Evolutionary conservation across 1,140 invertebrate genomes (phyloP).

Genomic region (Heliconius melpomene): DNA sequence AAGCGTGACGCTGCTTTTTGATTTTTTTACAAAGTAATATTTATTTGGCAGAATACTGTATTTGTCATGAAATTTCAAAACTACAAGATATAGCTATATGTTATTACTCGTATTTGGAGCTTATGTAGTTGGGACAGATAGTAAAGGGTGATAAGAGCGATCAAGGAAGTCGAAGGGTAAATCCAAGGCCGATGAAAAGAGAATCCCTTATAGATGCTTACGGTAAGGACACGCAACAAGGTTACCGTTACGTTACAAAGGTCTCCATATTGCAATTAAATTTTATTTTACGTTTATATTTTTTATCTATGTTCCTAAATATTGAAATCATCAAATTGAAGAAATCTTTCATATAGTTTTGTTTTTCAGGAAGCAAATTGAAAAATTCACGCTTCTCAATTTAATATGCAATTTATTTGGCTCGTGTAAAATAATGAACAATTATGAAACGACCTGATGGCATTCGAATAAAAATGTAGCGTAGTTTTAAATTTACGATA

Average conservation of each 20-base stretch:
- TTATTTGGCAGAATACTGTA: slow-evolving; percentile 15
- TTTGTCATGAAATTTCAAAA: slow-evolving; percentile 41
- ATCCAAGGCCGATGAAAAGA: slow-evolving; percentile 44
- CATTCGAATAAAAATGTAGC: slow-evolving; percentile 40
- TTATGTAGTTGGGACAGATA: slow-evolving; percentile 41
- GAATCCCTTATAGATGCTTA: slow-evolving; percentile 44
- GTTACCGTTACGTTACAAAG: slow-evolving; percentile 13
- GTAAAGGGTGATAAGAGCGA: slow-evolving; percentile 45
- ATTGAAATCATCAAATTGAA: too few relatives aligned
- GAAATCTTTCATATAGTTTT: background rate
- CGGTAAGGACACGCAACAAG: slow-evolving; percentile 34
- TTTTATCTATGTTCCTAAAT: background rate
- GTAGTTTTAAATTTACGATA: slow-evolving; percentile 41
- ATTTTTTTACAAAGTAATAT: background rate
- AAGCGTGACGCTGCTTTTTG: too few relatives aligned
- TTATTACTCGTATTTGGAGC: slow-evolving; percentile 38
- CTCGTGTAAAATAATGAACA: slow-evolving; percentile 34
- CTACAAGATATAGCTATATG: slow-evolving; percentile 23
- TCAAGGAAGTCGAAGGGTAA: slow-evolving; percentile 49
- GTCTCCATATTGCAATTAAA: slow-evolving; percentile 18
- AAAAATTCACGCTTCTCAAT: slow-evolving; percentile 17
- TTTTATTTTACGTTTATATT: slow-evolving; percentile 22
- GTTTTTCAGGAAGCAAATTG: background rate
- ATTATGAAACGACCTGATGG: slow-evolving; percentile 33
- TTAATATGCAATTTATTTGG: slow-evolving; percentile 16